These are phyloP conservation scores for Equus przewalskii DNA, from an alignment of 2,113 vertebrate species.

Conservation along the genomic window DNA sequence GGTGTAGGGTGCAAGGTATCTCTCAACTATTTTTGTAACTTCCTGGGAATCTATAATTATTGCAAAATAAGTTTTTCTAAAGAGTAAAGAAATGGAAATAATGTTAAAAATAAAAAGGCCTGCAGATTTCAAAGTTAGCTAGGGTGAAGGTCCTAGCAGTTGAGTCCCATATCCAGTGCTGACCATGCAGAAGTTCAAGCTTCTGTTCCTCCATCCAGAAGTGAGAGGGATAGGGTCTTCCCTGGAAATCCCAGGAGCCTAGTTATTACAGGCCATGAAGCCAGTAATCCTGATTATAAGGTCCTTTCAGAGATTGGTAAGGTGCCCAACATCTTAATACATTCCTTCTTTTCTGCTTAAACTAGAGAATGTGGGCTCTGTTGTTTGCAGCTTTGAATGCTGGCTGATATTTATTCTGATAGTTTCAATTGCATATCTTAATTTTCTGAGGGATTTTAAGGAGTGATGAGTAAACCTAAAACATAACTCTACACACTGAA, in stretches of 20 bases:
- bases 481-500: background rate
- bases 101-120: background rate
- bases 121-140: background rate
- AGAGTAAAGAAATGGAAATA: background rate
- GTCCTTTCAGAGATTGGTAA: background rate
- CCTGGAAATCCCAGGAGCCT: background rate
- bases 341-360: constrained; percentile 41
- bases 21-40: background rate
- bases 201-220: background rate
- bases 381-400: constrained; percentile 34
- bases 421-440: constrained; percentile 19
- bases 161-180: background rate
- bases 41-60: background rate
- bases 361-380: constrained; percentile 14
- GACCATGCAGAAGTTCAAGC: background rate
- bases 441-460: constrained; percentile 33
- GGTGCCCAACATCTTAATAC: constrained; percentile 27
- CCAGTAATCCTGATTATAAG: background rate
- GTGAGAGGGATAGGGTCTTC: background rate
- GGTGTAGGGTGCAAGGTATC: background rate
- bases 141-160: background rate
- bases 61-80: background rate
- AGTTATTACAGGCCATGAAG: background rate
- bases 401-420: constrained; percentile 47
- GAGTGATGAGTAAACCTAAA: constrained; percentile 51